These are phyloP conservation scores for Zaprionus obscuricornis DNA, from an alignment of 2,888 invertebrate species.

Conservation along the genomic window DNA sequence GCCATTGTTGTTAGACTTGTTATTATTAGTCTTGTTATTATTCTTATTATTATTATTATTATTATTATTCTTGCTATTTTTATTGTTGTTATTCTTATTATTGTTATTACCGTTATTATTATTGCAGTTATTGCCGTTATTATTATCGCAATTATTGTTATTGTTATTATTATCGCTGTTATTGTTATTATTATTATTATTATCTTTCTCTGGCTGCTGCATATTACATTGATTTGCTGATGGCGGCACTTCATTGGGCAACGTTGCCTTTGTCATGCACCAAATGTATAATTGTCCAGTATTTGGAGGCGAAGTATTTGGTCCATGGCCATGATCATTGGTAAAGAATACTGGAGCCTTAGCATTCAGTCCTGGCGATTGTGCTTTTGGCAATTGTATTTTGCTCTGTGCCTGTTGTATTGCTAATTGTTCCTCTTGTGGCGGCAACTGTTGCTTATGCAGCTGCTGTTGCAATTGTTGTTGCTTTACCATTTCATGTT, in stretches of 20 bases:
- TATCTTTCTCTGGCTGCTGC: slow-evolving; percentile 3
- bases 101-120: neutral
- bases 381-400: too few species aligned
- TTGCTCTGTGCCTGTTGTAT: too few species aligned
- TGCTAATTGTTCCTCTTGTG: too few species aligned
- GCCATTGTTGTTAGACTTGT: neutral
- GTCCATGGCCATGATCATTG: neutral
- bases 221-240: neutral
- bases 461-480: neutral
- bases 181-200: neutral
- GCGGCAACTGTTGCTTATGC: too few species aligned
- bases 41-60: neutral
- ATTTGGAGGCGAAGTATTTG: neutral
- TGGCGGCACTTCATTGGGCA: slow-evolving; percentile 7
- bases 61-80: neutral
- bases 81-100: neutral
- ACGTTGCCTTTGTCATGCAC: slow-evolving; percentile 14
- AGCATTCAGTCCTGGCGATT: slow-evolving; percentile 5
- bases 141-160: neutral
- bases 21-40: too few species aligned
- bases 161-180: neutral
- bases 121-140: neutral
- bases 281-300: slow-evolving; percentile 19
- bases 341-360: slow-evolving; percentile 3
- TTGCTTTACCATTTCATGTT: too few species aligned